Conservation (phyloP, 1,140 invertebrate genomes). For the Asobara japonica region DNA sequence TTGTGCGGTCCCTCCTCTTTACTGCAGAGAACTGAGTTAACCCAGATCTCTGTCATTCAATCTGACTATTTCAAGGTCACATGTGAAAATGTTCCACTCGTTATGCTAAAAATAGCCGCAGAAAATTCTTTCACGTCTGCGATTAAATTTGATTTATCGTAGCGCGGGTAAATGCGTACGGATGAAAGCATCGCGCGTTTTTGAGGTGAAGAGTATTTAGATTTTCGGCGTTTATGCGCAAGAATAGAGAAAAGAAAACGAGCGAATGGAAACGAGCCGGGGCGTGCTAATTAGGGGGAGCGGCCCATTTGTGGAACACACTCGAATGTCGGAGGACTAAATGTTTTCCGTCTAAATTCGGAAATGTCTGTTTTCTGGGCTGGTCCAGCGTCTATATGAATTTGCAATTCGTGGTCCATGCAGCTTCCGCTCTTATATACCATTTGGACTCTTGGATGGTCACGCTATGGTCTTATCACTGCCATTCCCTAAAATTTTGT, state of each 20-base stretch:
- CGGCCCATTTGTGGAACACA: no score
- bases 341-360: no score
- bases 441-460: no score
- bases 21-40: no score
- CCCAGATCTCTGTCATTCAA: not conserved
- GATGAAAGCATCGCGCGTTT: not conserved
- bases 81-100: not conserved
- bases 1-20: no score
- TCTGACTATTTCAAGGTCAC: not conserved
- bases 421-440: no score
- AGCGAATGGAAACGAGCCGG: not conserved
- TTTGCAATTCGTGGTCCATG: no score
- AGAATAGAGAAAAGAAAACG: slow-evolving; percentile 23
- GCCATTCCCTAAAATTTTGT: no score
- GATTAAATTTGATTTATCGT: slow-evolving; percentile 58
- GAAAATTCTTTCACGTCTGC: slow-evolving; percentile 21
- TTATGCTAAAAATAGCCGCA: not conserved
- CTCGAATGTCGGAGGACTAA: no score
- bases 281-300: slow-evolving; percentile 63
- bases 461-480: no score
- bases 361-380: no score
- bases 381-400: no score
- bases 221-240: slow-evolving; percentile 6
- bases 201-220: not conserved
- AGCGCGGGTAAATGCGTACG: not conserved